phyloP scores from a whole-genome alignment of 2,113 vertebrate species.

The Upupa epops region DNA sequence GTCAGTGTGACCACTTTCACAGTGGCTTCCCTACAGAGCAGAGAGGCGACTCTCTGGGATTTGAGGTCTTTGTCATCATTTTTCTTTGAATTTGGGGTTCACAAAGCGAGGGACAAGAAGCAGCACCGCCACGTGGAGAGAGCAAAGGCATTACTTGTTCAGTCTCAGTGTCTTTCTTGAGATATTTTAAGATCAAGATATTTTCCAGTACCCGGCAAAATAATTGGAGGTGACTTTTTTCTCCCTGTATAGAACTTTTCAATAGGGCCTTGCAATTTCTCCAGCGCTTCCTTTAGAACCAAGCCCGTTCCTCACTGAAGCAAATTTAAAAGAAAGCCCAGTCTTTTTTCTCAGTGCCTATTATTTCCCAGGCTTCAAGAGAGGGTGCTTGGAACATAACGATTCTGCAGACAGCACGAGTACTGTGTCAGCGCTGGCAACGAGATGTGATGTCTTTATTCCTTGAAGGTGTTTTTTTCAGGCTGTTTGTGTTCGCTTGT shows the following conservation, averaged over 20 bases:
- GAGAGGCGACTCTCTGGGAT: background rate
- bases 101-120: background rate
- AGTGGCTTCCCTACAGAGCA: background rate
- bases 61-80: background rate
- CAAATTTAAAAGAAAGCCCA: background rate
- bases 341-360: background rate
- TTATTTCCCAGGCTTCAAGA: background rate
- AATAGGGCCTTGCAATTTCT: background rate
- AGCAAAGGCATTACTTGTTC: background rate
- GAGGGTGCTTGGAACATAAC: background rate
- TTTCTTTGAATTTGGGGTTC: conserved; percentile 10
- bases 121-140: background rate
- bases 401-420: background rate
- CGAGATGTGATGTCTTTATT: background rate
- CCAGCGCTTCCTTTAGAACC: background rate
- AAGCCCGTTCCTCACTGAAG: background rate
- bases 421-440: background rate
- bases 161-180: background rate
- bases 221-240: conserved; percentile 1
- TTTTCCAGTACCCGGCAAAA: conserved; percentile 12
- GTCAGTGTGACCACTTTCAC: background rate
- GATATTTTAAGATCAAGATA: conserved; percentile 32
- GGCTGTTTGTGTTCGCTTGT: background rate
- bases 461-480: background rate
- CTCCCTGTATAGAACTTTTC: conserved; percentile 11